Percentiles rank a stretch among this genome's conserved stretches.
These are phyloP conservation scores for Camponotus pennsylvanicus DNA, from an alignment of 1,140 invertebrate species.

Conservation along the genomic window DNA sequence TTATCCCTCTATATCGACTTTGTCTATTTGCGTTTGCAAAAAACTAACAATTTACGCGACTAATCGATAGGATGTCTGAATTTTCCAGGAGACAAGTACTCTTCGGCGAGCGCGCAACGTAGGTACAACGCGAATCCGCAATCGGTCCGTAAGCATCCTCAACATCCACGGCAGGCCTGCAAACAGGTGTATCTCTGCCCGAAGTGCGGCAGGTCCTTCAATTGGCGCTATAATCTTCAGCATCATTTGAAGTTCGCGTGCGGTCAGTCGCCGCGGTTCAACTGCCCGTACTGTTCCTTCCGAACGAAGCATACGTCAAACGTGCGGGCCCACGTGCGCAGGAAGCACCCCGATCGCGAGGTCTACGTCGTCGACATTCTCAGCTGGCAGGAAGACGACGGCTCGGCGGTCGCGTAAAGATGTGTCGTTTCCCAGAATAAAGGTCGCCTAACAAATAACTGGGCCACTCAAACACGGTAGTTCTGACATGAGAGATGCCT, in stretches of 20 bases:
- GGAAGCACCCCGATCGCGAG: slow-evolving; percentile 75
- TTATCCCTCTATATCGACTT: neutral
- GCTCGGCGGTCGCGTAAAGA: slow-evolving; percentile 24
- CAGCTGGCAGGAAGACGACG: slow-evolving; percentile 23
- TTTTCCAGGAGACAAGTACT: slow-evolving; percentile 65
- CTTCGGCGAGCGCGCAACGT: neutral
- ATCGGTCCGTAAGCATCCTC: neutral
- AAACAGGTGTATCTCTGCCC: slow-evolving; percentile 80
- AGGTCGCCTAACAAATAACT: neutral
- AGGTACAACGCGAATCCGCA: slow-evolving; percentile 4
- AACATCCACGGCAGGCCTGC: slow-evolving; percentile 23
- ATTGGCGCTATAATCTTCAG: slow-evolving; percentile 84
- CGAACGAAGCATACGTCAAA: slow-evolving; percentile 84
- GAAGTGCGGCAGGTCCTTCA: slow-evolving; percentile 86
- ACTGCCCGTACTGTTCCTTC: slow-evolving; percentile 87
- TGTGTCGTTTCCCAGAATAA: neutral
- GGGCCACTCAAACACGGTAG: neutral
- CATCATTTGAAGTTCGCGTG: slow-evolving; percentile 89
- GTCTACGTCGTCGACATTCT: slow-evolving; percentile 75
- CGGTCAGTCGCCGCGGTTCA: slow-evolving; percentile 87
- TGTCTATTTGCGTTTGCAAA: neutral
- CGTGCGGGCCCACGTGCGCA: slow-evolving; percentile 79
- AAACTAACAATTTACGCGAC: neutral
- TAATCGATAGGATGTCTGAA: slow-evolving; percentile 57
- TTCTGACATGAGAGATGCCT: no score